A percentile compares a stretch with the other conserved stretches of the same genome.
Conservation (phyloP, 2,113 vertebrate species). For the Aleadryas rufinucha region DNA sequence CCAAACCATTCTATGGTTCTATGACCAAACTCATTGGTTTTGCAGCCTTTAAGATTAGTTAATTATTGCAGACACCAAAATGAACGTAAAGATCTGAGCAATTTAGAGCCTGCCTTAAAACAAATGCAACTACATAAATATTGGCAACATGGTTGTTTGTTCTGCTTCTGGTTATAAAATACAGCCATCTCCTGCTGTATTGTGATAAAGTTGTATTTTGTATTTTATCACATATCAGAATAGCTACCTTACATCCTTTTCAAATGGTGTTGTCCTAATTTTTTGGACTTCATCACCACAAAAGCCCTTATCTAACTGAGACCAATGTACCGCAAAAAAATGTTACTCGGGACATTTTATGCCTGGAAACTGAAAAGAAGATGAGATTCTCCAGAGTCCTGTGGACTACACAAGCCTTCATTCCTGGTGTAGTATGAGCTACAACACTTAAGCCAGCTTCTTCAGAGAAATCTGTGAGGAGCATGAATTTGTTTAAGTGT, state of each 20-base stretch:
- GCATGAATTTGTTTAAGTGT: background rate
- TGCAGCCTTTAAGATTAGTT: background rate
- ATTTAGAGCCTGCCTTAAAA: background rate
- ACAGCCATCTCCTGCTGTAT: background rate
- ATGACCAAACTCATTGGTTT: background rate
- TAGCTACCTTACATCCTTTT: background rate
- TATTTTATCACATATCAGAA: background rate
- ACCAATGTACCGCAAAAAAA: background rate
- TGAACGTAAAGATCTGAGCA: background rate
- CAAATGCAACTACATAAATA: background rate
- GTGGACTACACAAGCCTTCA: background rate
- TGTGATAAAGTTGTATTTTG: background rate
- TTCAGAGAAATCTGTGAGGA: background rate
- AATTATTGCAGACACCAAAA: background rate
- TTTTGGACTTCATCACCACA: background rate
- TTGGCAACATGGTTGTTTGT: background rate
- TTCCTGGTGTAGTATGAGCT: background rate
- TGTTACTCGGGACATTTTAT: background rate
- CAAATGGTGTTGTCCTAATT: background rate
- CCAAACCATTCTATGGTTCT: background rate
- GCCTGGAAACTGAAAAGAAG: background rate
- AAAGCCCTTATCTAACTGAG: background rate
- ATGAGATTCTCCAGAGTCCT: background rate
- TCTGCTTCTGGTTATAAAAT: background rate
- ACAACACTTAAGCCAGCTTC: background rate